Evolutionary conservation across 2,113 vertebrate species (phyloP), one percentile per base, ranked within the genome.

Genomic region (Hoplias malabaricus): DNA sequence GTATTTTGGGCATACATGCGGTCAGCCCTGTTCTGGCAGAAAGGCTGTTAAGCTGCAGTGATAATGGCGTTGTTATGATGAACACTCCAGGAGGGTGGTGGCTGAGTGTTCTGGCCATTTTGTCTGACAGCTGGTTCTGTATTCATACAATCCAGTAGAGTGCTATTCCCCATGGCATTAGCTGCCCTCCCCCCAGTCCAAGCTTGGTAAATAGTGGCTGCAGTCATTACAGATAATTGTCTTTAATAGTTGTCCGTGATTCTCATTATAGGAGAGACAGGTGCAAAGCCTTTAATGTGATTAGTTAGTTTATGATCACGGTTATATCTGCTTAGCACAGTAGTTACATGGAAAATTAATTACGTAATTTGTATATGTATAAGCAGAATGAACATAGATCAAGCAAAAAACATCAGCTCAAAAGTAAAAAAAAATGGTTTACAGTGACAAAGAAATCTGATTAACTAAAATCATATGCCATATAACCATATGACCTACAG

Each of bases 261-360:
- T 89, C 86, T 74, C 82, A 89, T 91, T 90, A 86, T 80, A 81
- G 56, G 87, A 89, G 83, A 75, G 86, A 87, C 89, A 87, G 90
- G 86, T 91, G 88, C 77, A 89, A 88, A 92, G 85, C 86, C 84
- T 89, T 90, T 90, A 87, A 91, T 87, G 78, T 73, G 77, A 78
- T 75, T 62, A 72, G 84, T 87, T 85, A 77, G 85, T 65, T 86
- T 74, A 85, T 77, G 66, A 63, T 61, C 66, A 46, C 31, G 53
- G 34, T 33, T 3, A 14, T 36, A 33, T 48, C 21, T 65, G 8
- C 9, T 63, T 21, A 25, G 42, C 59, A 75, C 59, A 36, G 43
- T 53, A 43, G 31, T 48, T n/a, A n/a, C 33, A 65, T 65, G 21
- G 29, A 14, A 34, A n/a, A n/a, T n/a, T n/a, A n/a, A n/a, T n/a